Conservation (phyloP, 2,113 vertebrate genomes). For the Camelus dromedarius region DNA sequence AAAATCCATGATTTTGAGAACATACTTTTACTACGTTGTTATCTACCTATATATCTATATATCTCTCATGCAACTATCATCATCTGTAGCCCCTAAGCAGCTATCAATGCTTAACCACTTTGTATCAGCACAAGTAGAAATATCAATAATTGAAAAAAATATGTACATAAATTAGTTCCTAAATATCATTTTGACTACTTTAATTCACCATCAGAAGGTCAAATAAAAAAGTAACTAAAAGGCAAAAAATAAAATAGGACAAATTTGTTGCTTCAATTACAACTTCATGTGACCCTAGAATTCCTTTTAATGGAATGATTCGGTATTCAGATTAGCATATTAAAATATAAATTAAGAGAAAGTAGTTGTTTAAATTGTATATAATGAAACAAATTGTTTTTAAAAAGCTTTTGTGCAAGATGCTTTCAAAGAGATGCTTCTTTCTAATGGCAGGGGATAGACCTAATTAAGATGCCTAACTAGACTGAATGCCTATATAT, state of each 20-base stretch:
- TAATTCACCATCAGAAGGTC: neutral
- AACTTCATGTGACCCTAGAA: neutral
- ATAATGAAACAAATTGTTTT: slow-evolving; percentile 48
- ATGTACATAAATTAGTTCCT: neutral
- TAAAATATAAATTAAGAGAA: slow-evolving; percentile 55
- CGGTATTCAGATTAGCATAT: slow-evolving; percentile 27
- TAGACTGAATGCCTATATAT: slow-evolving; percentile 57
- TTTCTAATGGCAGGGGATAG: slow-evolving; percentile 56
- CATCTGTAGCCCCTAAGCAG: neutral
- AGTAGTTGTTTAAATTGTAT: slow-evolving; percentile 47
- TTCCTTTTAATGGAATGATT: slow-evolving; percentile 32
- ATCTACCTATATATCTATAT: neutral
- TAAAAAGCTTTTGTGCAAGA: slow-evolving; percentile 51
- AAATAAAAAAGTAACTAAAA: slow-evolving; percentile 62
- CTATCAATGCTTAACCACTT: neutral
- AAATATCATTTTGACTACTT: neutral
- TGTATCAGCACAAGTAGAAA: neutral
- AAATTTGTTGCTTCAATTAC: slow-evolving; percentile 34
- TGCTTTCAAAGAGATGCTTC: slow-evolving; percentile 38
- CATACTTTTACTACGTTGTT: neutral
- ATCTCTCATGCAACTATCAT: neutral
- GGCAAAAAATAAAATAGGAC: neutral
- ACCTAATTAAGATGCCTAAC: slow-evolving; percentile 74
- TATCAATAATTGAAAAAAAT: slow-evolving; percentile 11
- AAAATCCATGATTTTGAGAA: neutral